phyloP scores from a whole-genome alignment of 2,797 vertebrate genomes.

The Hephaestus fuliginosus region DNA sequence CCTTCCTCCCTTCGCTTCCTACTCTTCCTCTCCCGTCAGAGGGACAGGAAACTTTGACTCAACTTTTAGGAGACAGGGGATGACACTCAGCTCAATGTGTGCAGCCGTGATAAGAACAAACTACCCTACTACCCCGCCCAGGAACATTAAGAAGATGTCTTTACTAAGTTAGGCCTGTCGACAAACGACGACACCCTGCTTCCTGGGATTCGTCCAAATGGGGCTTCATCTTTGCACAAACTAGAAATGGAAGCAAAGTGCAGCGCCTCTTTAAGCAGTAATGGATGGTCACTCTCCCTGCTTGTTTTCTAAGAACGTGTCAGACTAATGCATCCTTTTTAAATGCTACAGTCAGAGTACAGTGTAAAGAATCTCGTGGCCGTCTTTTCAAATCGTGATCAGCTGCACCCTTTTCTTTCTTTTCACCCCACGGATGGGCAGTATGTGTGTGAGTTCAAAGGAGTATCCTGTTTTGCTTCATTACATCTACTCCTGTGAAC shows the following conservation, averaged over 20 bases:
- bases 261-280: background rate
- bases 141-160: constrained; percentile 12
- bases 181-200: constrained; percentile 28
- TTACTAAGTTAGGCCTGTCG: constrained; percentile 20
- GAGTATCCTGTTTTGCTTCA: background rate
- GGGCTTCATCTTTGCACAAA: constrained; percentile 17
- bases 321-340: constrained; percentile 10
- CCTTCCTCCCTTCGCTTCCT: background rate
- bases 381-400: background rate
- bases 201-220: constrained; percentile 38
- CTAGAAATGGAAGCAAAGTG: background rate
- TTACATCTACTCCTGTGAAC: background rate
- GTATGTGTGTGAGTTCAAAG: too few species aligned
- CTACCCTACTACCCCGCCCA: too few species aligned
- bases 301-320: constrained; percentile 15
- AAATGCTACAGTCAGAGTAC: background rate
- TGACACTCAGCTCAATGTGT: constrained; percentile 60
- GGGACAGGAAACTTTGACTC: constrained; percentile 58
- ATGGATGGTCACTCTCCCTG: background rate
- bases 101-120: constrained; percentile 58
- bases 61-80: constrained; percentile 35
- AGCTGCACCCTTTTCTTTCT: background rate
- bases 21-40: constrained; percentile 28
- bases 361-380: background rate
- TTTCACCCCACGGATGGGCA: background rate